A percentile compares a stretch with the other conserved stretches of the same genome.
Evolutionary conservation across 2,113 vertebrate species (phyloP).

Genomic region (Ctenomys sociabilis): DNA sequence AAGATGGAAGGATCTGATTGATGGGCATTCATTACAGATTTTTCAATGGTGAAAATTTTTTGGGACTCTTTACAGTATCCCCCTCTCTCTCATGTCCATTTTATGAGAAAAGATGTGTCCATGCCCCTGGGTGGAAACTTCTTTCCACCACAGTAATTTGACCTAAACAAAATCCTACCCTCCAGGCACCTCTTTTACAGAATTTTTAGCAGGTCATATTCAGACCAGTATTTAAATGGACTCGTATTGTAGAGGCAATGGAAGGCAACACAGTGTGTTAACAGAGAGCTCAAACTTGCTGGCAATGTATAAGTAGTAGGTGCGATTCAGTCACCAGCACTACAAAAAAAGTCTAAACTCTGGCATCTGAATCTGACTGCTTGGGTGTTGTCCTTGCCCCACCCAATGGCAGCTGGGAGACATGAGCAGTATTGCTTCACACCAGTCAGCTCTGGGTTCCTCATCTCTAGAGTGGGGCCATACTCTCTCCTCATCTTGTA

Average conservation of each 20-base stretch:
- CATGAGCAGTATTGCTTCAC: conserved; percentile 42
- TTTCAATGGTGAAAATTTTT: not conserved
- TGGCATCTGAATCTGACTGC: not conserved
- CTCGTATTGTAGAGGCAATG: not conserved
- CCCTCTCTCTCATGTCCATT: not conserved
- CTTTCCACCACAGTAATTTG: not conserved
- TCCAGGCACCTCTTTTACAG: not conserved
- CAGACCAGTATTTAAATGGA: conserved; percentile 17
- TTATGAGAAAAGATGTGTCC: not conserved
- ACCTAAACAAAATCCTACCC: not conserved
- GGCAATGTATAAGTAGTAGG: not conserved
- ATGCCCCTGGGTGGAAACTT: not conserved
- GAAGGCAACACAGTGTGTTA: not conserved
- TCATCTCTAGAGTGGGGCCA: conserved; percentile 47
- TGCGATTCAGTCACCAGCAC: not conserved
- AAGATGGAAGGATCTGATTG: not conserved
- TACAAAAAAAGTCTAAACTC: not conserved
- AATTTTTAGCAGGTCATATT: not conserved
- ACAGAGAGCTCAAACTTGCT: not conserved
- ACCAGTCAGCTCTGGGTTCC: conserved; percentile 26
- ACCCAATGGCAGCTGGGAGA: not conserved
- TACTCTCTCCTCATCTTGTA: not conserved
- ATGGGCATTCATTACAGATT: not conserved
- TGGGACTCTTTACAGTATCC: not conserved
- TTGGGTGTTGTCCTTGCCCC: not conserved